These are phyloP conservation scores for Aegotheles bennettii DNA, from an alignment of 2,113 vertebrate genomes.

Conservation along the genomic window DNA sequence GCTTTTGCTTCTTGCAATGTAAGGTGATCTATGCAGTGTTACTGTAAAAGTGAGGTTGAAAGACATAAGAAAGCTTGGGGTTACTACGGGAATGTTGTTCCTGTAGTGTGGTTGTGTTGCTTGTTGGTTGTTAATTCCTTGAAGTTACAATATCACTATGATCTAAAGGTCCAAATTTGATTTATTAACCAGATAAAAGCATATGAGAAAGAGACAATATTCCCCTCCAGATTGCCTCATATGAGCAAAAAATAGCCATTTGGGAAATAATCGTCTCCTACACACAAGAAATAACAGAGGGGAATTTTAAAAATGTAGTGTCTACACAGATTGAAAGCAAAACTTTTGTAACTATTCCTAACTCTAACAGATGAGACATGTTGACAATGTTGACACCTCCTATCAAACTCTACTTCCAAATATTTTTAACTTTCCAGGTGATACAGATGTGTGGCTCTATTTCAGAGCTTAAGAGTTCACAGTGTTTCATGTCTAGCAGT, in stretches of 20 bases:
- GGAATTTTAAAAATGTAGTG: conserved; percentile 4
- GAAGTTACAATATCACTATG: not conserved
- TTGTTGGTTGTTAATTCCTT: not conserved
- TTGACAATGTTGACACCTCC: not conserved
- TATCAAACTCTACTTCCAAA: not conserved
- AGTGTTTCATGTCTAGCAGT: not conserved
- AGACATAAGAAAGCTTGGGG: not conserved
- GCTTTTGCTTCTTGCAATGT: not conserved
- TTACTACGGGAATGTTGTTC: not conserved
- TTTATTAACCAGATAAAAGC: not conserved
- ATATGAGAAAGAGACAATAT: not conserved
- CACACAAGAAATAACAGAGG: not conserved
- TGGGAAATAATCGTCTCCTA: not conserved
- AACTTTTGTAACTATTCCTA: not conserved
- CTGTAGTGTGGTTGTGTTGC: not conserved
- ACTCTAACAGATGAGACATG: not conserved
- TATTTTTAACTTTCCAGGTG: not conserved
- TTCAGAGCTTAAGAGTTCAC: not conserved
- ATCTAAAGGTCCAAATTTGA: not conserved
- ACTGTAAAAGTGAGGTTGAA: not conserved
- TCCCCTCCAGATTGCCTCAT: not conserved
- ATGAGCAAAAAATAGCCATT: not conserved
- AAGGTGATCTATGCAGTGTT: not conserved
- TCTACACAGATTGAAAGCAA: conserved; percentile 13
- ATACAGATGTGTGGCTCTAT: not conserved